Evolutionary conservation across 2,797 vertebrate genomes (phyloP), one percentile per base, ranked within the genome.

Genomic region (Aeoliscus strigatus): DNA sequence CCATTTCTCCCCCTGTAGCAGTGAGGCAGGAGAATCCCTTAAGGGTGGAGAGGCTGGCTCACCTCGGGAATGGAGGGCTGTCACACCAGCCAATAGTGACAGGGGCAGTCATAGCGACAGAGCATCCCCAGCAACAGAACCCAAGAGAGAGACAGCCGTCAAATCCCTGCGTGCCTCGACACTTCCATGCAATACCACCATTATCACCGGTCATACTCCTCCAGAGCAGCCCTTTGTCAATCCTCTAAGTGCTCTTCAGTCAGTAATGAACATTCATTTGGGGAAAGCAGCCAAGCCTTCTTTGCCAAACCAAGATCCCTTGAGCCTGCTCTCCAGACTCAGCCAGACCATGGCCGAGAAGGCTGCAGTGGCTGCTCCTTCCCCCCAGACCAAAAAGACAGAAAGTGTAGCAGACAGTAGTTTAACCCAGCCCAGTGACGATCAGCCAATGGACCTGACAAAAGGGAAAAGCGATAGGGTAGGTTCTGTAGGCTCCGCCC

Each of bases 201-300:
- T 97, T 79, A 95, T 96, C 76, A 96, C 93, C 0, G 91, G 92
- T 73, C 94, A 96, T 66, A 90, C 91, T 39, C 86, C 86, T 73
- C 92, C 93, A 0, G 95, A 97, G 66, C 94, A 97, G 83, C 94
- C 94, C 39, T 98, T 97, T 65, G 91, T 98, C 61, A 98, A 95
- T 79, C 96, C 96, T 40, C 76, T 98, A 90, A 99, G 96, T 66
- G 96, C 96, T 78, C 91, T 98, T 76, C 96, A 99, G 62, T 97
- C 96, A 1, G 92, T 99, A 82, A 98, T 99, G 94, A 98, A 98
- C 83, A 92, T 98, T 81, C 96, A 99, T 87, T 88, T 99, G 68
- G 96, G 94, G 61, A 98, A 98, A 89, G 96, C 92, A 14, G 96
- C 96, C 73, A 98, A 98, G 79, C 94, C 94, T 4, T 90, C 94